Evolutionary conservation across 2,797 vertebrate species (phyloP).

Genomic region (Chromis chromis): DNA sequence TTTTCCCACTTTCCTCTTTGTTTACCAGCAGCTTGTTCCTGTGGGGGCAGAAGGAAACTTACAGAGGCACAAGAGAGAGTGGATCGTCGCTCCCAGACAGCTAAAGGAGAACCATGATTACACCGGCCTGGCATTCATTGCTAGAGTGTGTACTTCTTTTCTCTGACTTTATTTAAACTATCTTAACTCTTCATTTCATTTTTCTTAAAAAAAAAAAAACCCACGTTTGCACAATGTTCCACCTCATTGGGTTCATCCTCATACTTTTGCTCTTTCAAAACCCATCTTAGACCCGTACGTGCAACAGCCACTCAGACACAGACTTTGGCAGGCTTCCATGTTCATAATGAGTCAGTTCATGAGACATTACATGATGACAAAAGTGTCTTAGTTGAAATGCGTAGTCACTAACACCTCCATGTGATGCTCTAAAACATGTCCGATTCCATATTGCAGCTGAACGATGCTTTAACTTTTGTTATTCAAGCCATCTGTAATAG

Average conservation of each 20-base stretch:
- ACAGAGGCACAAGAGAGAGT: constrained; percentile 89
- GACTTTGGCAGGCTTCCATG: background rate
- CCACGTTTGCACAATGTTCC: background rate
- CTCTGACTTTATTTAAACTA: background rate
- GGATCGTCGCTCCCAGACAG: constrained; percentile 87
- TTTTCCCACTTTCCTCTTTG: background rate
- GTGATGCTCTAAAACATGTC: background rate
- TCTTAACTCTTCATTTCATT: background rate
- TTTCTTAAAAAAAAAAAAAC: too few relatives aligned
- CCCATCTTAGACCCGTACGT: background rate
- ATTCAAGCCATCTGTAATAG: background rate
- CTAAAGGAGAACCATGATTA: constrained; percentile 90
- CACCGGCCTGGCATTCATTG: constrained; percentile 80
- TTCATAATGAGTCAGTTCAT: constrained; percentile 15
- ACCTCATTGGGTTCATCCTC: background rate
- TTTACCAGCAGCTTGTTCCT: constrained; percentile 65
- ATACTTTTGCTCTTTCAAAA: background rate
- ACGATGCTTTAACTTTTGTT: background rate
- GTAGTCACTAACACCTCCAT: background rate
- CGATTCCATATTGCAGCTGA: background rate
- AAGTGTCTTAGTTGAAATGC: background rate
- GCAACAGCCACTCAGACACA: background rate
- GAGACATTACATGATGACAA: fast-evolving
- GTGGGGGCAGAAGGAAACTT: constrained; percentile 58
- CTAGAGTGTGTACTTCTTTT: constrained; percentile 83